Evolutionary conservation across 2,888 invertebrate genomes (phyloP).

Genomic region (Drosophila kokeensis): DNA sequence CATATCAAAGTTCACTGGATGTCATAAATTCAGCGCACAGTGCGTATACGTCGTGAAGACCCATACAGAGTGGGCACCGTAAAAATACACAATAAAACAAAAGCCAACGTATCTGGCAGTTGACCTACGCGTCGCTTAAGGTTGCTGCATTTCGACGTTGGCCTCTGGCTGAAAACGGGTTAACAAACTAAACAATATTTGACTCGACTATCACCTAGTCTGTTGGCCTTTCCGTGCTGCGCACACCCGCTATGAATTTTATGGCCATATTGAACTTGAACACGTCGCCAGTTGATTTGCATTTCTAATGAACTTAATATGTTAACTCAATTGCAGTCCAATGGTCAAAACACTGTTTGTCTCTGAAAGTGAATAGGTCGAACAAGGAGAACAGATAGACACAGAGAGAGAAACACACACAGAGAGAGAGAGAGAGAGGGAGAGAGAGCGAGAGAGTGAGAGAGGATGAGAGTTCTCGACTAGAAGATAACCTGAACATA

Average conservation of each 20-base stretch:
- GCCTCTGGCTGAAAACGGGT: constrained; percentile 55
- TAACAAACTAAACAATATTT: constrained; percentile 58
- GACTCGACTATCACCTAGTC: constrained; percentile 59
- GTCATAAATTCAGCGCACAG: constrained; percentile 49
- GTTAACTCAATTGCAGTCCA: constrained; percentile 48
- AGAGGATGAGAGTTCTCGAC: background rate
- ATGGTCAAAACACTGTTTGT: constrained; percentile 12
- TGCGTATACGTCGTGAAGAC: constrained; percentile 49
- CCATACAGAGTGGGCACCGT: constrained; percentile 28
- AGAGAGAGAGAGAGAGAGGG: background rate
- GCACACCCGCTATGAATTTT: constrained; percentile 66
- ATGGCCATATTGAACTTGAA: constrained; percentile 76
- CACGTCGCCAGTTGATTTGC: constrained; percentile 65
- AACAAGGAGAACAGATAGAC: background rate
- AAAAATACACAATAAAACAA: constrained; percentile 29
- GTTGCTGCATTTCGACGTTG: constrained; percentile 50
- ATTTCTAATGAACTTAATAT: constrained; percentile 66
- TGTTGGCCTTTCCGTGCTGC: constrained; percentile 52
- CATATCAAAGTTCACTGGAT: constrained; percentile 4
- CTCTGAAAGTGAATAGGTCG: background rate
- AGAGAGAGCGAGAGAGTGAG: background rate
- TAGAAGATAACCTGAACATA: background rate
- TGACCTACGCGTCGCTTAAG: background rate
- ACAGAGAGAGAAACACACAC: background rate
- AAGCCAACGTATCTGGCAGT: constrained; percentile 32